Evolutionary conservation across 2,113 vertebrate genomes (phyloP).

Genomic region (Gallinago paraguaiae): DNA sequence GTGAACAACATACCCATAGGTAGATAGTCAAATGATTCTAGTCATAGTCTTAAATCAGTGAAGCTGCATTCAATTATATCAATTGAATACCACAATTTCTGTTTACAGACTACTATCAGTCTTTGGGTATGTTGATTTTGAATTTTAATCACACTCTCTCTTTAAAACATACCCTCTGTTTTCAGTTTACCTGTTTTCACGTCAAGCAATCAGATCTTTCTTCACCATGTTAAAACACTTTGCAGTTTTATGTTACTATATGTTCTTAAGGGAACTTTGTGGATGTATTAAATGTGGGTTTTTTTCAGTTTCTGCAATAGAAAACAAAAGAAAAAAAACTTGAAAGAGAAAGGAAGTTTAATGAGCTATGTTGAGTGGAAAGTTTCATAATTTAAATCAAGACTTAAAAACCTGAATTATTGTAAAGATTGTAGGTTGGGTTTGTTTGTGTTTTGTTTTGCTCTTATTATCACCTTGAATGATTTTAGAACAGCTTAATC

Average conservation of each 20-base stretch:
- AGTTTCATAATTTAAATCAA: neutral
- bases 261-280: neutral
- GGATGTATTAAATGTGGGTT: fast-evolving
- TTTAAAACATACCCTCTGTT: neutral
- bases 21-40: neutral
- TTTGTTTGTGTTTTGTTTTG: neutral
- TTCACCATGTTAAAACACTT: neutral
- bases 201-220: neutral
- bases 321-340: neutral
- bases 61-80: neutral
- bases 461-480: neutral
- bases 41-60: neutral
- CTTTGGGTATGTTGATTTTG: neutral
- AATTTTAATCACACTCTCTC: neutral
- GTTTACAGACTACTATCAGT: neutral
- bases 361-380: neutral
- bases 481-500: neutral
- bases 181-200: neutral
- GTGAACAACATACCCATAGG: neutral
- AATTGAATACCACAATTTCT: neutral
- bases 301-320: neutral
- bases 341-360: neutral
- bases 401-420: neutral
- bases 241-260: neutral
- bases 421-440: neutral